phyloP scores from a whole-genome alignment of 2,797 vertebrate genomes.

The Onychomys arenicola region DNA sequence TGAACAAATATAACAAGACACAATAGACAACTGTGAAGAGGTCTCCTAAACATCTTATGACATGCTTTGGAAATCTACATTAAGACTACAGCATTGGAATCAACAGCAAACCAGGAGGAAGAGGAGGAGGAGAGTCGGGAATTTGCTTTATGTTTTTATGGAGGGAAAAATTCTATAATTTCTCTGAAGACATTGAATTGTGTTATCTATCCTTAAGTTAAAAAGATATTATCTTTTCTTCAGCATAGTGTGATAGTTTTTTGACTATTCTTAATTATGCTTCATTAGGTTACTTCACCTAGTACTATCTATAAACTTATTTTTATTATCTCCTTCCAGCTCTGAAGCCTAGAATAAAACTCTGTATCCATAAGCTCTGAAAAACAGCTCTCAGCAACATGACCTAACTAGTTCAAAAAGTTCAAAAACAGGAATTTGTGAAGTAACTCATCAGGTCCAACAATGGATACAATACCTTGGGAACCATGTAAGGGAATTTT shows the following conservation, averaged over 20 bases:
- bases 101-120: background rate
- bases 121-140: background rate
- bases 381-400: conserved; percentile 59
- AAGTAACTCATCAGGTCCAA: conserved; percentile 50
- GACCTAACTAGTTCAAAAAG: conserved; percentile 70
- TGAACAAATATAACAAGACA: background rate
- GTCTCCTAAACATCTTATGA: background rate
- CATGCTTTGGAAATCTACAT: conserved; percentile 33
- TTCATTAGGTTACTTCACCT: conserved; percentile 38
- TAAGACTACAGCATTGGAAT: conserved; percentile 27
- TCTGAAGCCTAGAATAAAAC: conserved; percentile 68
- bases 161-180: background rate
- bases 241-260: background rate
- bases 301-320: conserved; percentile 49
- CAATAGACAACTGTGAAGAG: background rate
- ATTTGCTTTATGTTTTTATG: conserved; percentile 38
- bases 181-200: conserved; percentile 25
- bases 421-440: conserved; percentile 62
- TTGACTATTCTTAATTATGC: conserved; percentile 55
- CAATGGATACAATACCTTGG: background rate
- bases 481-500: conserved; percentile 57
- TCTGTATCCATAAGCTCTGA: conserved; percentile 30
- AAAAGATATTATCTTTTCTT: conserved; percentile 32
- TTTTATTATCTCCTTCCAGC: conserved; percentile 68
- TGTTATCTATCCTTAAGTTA: background rate